phyloP scores from a whole-genome alignment of 2,888 invertebrate species.

The Megastigmus dorsalis region DNA sequence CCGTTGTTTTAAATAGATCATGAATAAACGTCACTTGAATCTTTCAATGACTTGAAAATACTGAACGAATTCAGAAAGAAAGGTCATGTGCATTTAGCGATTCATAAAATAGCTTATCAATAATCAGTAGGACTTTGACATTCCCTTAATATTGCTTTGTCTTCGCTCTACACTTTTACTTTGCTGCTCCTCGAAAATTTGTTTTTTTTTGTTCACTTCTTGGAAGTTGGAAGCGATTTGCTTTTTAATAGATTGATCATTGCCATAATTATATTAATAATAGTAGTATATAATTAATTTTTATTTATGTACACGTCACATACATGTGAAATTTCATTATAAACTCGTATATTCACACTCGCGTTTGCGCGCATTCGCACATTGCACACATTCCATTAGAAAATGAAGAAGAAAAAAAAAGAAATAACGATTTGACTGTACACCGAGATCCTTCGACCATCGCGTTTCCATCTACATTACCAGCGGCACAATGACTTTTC shows the following conservation, averaged over 20 bases:
- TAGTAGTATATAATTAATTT: slow-evolving; percentile 40
- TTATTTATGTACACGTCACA: slow-evolving; percentile 59
- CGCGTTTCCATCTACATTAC: slow-evolving; percentile 58
- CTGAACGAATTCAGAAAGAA: too few relatives aligned
- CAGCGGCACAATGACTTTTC: background rate
- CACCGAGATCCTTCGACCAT: slow-evolving; percentile 71
- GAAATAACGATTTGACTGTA: slow-evolving; percentile 66
- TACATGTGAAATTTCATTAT: slow-evolving; percentile 51
- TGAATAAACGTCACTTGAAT: too few relatives aligned
- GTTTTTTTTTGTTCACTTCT: slow-evolving; percentile 15
- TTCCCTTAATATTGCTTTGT: slow-evolving; percentile 27
- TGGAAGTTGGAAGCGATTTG: slow-evolving; percentile 25
- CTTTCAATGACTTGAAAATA: too few relatives aligned
- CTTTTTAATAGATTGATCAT: slow-evolving; percentile 9
- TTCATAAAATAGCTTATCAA: too few relatives aligned
- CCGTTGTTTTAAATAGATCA: too few relatives aligned
- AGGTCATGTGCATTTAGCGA: too few relatives aligned
- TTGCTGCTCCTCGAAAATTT: slow-evolving; percentile 22
- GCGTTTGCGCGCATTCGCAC: slow-evolving; percentile 52
- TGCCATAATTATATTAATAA: slow-evolving; percentile 38
- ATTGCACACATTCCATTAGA: slow-evolving; percentile 54
- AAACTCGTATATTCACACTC: slow-evolving; percentile 47
- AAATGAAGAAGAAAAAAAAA: slow-evolving; percentile 56
- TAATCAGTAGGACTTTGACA: too few relatives aligned
- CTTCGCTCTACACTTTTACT: slow-evolving; percentile 35